Percentiles rank a stretch among this genome's conserved stretches.
Conservation (phyloP, 2,113 vertebrate genomes). For the Chiloscyllium plagiosum region DNA sequence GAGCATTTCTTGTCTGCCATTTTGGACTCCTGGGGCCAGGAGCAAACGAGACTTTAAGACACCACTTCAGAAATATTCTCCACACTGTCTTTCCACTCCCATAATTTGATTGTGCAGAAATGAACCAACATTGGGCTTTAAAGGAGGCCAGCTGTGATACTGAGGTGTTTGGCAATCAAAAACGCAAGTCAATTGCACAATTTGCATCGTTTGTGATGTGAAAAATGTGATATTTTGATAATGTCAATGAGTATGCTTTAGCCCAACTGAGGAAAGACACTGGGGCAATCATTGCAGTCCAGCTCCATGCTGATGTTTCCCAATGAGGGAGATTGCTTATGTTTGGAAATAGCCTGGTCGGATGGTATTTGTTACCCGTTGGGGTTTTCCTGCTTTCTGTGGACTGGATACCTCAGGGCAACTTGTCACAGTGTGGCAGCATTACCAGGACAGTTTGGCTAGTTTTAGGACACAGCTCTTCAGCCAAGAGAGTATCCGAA, state of each 20-base stretch:
- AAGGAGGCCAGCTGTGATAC: not conserved
- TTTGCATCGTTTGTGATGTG: not conserved
- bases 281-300: not conserved
- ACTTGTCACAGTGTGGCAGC: too few species aligned
- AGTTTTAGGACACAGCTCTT: too few species aligned
- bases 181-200: not conserved
- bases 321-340: too few species aligned
- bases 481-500: too few species aligned
- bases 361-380: too few species aligned
- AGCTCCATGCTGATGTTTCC: not conserved
- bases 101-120: not conserved
- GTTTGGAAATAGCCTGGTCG: too few species aligned
- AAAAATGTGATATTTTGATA: not conserved
- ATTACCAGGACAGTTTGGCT: too few species aligned
- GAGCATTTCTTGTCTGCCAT: not conserved
- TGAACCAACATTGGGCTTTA: not conserved
- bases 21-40: not conserved
- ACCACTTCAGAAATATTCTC: not conserved
- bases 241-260: not conserved
- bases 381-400: too few species aligned
- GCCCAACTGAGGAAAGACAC: not conserved
- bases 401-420: too few species aligned
- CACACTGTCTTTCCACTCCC: not conserved
- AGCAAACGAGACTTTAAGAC: not conserved
- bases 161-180: not conserved